Base-by-base conservation (phyloP, 2,888 invertebrate genomes). In the Ariolimax columbianus region DNA sequence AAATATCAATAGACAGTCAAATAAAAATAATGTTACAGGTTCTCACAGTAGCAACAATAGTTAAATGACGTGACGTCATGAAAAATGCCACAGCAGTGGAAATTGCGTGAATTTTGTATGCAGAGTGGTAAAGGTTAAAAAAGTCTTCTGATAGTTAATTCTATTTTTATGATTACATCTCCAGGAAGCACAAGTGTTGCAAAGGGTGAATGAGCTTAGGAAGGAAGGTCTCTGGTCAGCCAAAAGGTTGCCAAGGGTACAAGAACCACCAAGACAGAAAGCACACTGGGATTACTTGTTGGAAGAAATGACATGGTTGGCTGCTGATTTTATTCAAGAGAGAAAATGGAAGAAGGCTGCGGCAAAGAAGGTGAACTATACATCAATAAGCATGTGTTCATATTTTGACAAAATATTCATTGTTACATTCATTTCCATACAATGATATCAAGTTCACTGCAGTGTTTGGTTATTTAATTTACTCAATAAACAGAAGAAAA, bases 281-380 rank as follows among this genome's bases (percentile, higher is more conserved):
- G 97, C 97, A 47, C 99, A 99, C 94, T 99, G 99, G 99, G 99
- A 99, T 95, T 99, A 98, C 94, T 95, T 99, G 88, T 95, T 99
- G 70, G 99, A 99, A 94, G 99, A 99, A 95, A 98, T 99, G 98
- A 97, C 97, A 66, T 99, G 99, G 99, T 95, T 99, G 89, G 97
- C 98, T 63, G 97, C 98, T 66, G 99, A 99, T 95, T 99, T 99
- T 95, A 97, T 97, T 47, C 97, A 98, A 94, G 99, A 99, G 94
- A 96, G 99, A 88, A 98, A 98, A 94, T 98, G 98, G 98, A 99
- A 99, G 93, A 98, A 98, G 94, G 97, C 97, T 86, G 97, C 98
- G 9, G 98, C 98, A 0, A 97, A 97, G 93, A 98, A 97, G 95
- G 96, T 96, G 89, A 75, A 47, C 51, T 47, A 26, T 77, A 14